These are phyloP conservation scores for Marisa cornuarietis DNA, from an alignment of 1,140 invertebrate genomes.

Conservation along the genomic window DNA sequence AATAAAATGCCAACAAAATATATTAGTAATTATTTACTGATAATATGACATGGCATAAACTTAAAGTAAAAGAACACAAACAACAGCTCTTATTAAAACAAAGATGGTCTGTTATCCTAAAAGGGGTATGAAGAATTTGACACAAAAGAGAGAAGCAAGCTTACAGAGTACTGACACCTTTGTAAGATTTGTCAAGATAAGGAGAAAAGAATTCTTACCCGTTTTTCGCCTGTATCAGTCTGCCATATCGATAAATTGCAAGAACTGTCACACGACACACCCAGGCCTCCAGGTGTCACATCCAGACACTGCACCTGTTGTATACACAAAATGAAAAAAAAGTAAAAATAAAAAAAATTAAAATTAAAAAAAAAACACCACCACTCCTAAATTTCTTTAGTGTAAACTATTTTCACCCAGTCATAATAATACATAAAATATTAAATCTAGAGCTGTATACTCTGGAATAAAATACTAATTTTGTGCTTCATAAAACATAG, in stretches of 20 bases:
- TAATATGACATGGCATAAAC: too few relatives aligned
- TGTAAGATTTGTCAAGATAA: neutral
- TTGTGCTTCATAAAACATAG: neutral
- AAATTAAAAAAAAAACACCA: neutral
- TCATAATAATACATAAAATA: neutral
- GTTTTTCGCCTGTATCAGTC: constrained; percentile 69
- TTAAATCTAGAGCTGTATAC: neutral
- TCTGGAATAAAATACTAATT: neutral
- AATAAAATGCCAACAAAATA: too few relatives aligned
- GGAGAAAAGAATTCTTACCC: constrained; percentile 67
- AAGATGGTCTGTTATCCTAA: too few relatives aligned
- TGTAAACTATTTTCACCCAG: neutral
- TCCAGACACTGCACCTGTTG: constrained; percentile 69
- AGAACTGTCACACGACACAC: constrained; percentile 72
- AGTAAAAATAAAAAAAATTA: too few relatives aligned
- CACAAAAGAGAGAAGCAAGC: too few relatives aligned
- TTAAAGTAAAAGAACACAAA: too few relatives aligned
- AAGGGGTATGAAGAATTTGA: too few relatives aligned
- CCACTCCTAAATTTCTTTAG: neutral
- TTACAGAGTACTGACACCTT: too few relatives aligned
- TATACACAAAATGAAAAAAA: neutral
- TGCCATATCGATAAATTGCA: constrained; percentile 75
- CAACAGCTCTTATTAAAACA: too few relatives aligned
- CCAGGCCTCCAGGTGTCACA: constrained; percentile 71
- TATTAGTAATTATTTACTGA: too few relatives aligned